Conservation (phyloP, 2,797 vertebrate genomes). For the Sphenodon punctatus region DNA sequence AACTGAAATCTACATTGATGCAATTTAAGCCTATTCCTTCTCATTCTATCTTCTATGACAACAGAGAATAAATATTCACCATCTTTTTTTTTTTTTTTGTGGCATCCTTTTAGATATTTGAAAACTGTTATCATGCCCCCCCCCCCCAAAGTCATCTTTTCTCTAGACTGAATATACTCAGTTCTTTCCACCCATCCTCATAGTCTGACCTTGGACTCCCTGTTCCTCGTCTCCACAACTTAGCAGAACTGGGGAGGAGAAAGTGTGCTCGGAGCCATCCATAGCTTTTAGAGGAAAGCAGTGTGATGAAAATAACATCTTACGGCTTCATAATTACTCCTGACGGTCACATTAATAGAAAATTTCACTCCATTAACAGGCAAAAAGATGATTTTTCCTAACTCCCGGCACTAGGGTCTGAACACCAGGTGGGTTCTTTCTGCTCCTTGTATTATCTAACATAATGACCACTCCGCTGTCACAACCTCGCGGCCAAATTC, state of each 20-base stretch:
- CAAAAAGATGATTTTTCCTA: neutral
- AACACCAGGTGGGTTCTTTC: neutral
- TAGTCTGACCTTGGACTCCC: too few species aligned
- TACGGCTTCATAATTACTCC: neutral
- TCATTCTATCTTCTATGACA: too few species aligned
- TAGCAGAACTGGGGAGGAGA: neutral
- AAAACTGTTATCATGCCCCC: too few species aligned
- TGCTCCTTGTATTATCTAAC: neutral
- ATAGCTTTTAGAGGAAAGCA: neutral
- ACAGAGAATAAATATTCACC: too few species aligned
- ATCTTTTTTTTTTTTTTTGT: too few species aligned
- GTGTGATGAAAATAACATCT: neutral
- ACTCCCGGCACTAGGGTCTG: neutral
- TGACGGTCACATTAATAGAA: neutral
- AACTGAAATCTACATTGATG: too few species aligned
- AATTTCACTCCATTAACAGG: neutral
- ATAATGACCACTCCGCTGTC: neutral
- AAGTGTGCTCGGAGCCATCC: too few species aligned
- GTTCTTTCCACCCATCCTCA: too few species aligned
- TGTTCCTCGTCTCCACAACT: neutral
- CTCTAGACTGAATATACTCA: too few species aligned
- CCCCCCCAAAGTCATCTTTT: too few species aligned
- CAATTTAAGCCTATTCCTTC: too few species aligned
- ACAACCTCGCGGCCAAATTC: neutral
- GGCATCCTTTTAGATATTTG: too few species aligned